A percentile compares a stretch with the other conserved stretches of the same genome.
Evolutionary conservation across 1,140 invertebrate species (phyloP).

Genomic region (Drosophila bocqueti): DNA sequence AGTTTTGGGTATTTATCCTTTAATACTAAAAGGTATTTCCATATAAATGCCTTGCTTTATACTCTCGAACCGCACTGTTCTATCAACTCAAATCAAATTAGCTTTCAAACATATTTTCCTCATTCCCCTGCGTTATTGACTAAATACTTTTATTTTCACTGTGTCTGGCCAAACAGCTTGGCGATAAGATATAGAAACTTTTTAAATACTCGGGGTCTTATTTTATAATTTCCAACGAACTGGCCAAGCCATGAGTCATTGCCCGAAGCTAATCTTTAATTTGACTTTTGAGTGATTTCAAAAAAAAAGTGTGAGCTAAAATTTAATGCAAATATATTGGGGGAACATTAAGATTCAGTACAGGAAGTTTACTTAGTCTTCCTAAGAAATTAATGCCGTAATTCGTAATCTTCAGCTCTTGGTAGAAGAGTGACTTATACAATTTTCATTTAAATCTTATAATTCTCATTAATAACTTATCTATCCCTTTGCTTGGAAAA

Average conservation of each 20-base stretch:
- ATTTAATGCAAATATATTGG: background rate
- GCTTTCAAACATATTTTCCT: slow-evolving; percentile 6
- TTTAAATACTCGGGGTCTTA: slow-evolving; percentile 39
- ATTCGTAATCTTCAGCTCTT: background rate
- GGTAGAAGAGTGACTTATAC: background rate
- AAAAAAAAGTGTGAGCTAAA: background rate
- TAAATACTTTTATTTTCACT: slow-evolving; percentile 31
- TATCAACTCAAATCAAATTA: slow-evolving; percentile 1
- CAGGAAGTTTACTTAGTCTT: background rate
- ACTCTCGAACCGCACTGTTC: background rate
- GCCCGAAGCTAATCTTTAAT: slow-evolving; percentile 32
- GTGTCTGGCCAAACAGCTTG: slow-evolving; percentile 16
- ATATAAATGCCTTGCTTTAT: background rate
- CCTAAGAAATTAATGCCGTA: background rate
- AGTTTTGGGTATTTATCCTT: background rate
- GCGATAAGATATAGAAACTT: slow-evolving; percentile 46
- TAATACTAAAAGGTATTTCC: background rate
- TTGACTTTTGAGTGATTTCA: slow-evolving; percentile 4
- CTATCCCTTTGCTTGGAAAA: background rate
- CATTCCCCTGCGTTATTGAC: slow-evolving; percentile 2
- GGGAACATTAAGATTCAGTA: background rate
- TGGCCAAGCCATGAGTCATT: slow-evolving; percentile 25
- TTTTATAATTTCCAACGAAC: slow-evolving; percentile 33
- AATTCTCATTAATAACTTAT: background rate
- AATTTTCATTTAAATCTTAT: background rate